Base-by-base conservation (phyloP, 1,140 invertebrate species). In the Orchestia grillus region DNA sequence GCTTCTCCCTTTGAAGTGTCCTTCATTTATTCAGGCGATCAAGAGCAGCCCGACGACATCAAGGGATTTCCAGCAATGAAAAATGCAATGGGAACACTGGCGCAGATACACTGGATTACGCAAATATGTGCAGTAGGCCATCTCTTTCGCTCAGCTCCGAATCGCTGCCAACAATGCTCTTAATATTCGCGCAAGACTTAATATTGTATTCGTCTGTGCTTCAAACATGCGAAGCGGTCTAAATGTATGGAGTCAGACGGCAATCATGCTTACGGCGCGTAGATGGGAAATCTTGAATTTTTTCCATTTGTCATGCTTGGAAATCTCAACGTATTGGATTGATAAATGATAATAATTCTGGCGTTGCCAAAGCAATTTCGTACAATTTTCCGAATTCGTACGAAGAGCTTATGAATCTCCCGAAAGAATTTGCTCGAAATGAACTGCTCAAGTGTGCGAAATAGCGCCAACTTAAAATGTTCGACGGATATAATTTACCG, bases 1-100 rank as follows among this genome's bases (percentile, higher is more conserved):
- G 41, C n/a, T 90, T 42, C 88, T 90, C 88, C 42, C 88, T 90
- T 90, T 90, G 88, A 44, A 90, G 88, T 44, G 41, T 90, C 88
- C 41, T 90, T 90, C 88, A 90, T 90, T 90, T 90, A 90, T 90
- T 90, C 88, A 41, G 88, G 88, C 88, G 43, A 41, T 90, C 88
- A 44, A 41, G n/a, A 90, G 88, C 42, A 90, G 88, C 88, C 41
- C 88, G 88, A 41, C 41, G 43, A 44, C 88, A 90, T 90, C 88
- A 90, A 41, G 43, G 88, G 88, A 90, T 42, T 90, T 42, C 6
- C 88, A 42, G 43, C 15, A 36, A 8, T 90, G 88, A 90, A 90
- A 90, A 90, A 90, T 90, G 41, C 88, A 90, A 90, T 90, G n/a
- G 41, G 88, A 90, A 90, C 43, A 90, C 88, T 42, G 88, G 36